Percentiles rank a stretch among this genome's conserved stretches.
These are phyloP conservation scores for Porites lutea DNA, from an alignment of 64 coral and sea anemone genomes.

Conservation along the genomic window DNA sequence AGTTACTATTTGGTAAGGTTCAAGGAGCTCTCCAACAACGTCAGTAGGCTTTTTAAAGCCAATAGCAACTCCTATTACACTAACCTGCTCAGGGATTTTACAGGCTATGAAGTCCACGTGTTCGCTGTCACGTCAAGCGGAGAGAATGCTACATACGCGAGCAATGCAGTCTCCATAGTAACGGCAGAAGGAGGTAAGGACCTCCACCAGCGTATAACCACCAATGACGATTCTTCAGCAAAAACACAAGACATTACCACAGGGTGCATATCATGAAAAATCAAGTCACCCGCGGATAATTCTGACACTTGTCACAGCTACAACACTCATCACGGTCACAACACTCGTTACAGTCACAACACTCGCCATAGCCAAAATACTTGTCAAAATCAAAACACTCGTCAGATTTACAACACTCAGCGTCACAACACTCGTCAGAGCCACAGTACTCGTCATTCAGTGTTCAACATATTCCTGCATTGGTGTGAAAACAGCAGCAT, in stretches of 20 bases:
- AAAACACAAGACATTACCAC: too few species aligned
- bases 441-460: too few species aligned
- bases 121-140: background rate
- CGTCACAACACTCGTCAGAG: too few species aligned
- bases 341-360: too few species aligned
- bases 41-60: background rate
- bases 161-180: background rate
- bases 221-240: background rate
- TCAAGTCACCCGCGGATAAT: too few species aligned
- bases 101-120: background rate
- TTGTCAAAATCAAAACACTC: too few species aligned
- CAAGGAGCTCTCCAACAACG: background rate
- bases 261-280: background rate
- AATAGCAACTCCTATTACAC: background rate
- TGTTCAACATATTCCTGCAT: too few species aligned
- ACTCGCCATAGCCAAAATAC: too few species aligned
- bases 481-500: too few species aligned
- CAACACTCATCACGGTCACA: too few species aligned
- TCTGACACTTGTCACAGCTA: too few species aligned
- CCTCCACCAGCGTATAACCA: background rate
- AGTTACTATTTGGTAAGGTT: conserved; percentile 9
- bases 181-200: conserved; percentile 11
- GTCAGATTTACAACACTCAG: too few species aligned
- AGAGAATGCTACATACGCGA: background rate
- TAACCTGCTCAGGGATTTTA: background rate